Conservation (phyloP, 2,797 vertebrate species). For the Hydrocynus forskahlii region DNA sequence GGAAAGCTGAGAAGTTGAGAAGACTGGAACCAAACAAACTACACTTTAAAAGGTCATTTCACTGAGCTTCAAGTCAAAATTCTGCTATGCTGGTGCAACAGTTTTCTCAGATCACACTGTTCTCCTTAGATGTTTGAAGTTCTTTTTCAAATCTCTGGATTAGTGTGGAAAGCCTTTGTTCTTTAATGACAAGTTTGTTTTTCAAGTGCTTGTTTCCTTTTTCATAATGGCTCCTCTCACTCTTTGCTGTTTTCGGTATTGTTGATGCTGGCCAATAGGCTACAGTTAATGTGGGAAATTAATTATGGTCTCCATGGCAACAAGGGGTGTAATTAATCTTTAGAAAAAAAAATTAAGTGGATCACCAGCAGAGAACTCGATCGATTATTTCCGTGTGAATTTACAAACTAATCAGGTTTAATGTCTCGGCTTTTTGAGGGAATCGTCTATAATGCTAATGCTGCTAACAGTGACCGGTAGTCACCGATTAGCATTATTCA, state of each 20-base stretch:
- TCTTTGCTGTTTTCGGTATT: not conserved
- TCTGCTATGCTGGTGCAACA: too few relatives aligned
- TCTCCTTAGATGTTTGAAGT: not conserved
- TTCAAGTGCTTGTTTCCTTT: not conserved
- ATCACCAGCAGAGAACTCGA: not conserved
- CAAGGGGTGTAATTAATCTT: not conserved
- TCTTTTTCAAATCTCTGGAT: not conserved
- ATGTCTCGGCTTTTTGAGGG: too few relatives aligned
- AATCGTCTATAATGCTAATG: too few relatives aligned
- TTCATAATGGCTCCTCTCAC: not conserved
- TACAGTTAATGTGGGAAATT: not conserved
- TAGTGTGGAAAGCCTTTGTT: not conserved
- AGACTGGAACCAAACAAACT: not conserved
- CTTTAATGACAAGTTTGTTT: constrained; percentile 3
- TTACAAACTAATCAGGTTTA: not conserved
- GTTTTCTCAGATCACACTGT: not conserved
- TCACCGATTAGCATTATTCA: too few relatives aligned
- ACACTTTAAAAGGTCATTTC: not conserved
- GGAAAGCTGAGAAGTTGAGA: not conserved
- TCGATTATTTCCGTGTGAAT: not conserved
- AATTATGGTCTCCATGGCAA: not conserved
- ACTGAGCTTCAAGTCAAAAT: not conserved
- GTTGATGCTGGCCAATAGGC: not conserved
- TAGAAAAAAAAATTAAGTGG: not conserved
- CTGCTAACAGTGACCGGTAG: too few relatives aligned